These are phyloP conservation scores for Nudaria mundana DNA, from an alignment of 2,888 invertebrate species.

Conservation along the genomic window DNA sequence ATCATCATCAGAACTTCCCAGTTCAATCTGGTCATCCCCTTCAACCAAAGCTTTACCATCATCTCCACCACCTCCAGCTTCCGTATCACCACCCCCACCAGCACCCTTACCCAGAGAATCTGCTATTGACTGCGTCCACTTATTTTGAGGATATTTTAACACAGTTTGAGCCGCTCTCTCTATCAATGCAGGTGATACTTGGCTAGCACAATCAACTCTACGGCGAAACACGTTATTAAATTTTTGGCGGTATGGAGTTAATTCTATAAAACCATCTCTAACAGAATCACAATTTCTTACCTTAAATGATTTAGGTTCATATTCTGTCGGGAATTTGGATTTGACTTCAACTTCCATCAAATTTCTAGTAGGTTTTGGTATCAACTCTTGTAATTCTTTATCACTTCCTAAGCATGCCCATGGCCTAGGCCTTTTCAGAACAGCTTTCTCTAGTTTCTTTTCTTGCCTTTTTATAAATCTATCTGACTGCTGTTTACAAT, in stretches of 20 bases:
- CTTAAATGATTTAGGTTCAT: slow-evolving; percentile 69
- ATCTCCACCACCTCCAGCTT: slow-evolving; percentile 53
- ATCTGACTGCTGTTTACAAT: slow-evolving; percentile 73
- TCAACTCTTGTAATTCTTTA: slow-evolving; percentile 79
- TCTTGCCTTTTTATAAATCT: slow-evolving; percentile 80
- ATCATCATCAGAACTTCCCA: slow-evolving; percentile 44
- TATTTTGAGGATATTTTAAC: slow-evolving; percentile 84
- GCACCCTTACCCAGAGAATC: slow-evolving; percentile 54
- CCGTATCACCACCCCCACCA: slow-evolving; percentile 40
- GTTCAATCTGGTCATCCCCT: slow-evolving; percentile 25
- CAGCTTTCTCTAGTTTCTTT: slow-evolving; percentile 77
- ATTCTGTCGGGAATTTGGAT: slow-evolving; percentile 80
- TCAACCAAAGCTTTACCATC: slow-evolving; percentile 34
- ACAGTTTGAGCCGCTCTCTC: slow-evolving; percentile 84
- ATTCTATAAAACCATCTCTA: slow-evolving; percentile 86
- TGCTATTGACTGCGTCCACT: slow-evolving; percentile 84
- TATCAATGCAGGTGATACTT: slow-evolving; percentile 76
- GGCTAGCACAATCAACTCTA: slow-evolving; percentile 80
- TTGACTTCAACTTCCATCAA: slow-evolving; percentile 85
- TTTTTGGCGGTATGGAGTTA: slow-evolving; percentile 80
- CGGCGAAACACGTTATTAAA: slow-evolving; percentile 79
- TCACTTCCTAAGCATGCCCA: slow-evolving; percentile 86
- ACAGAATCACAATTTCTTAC: slow-evolving; percentile 79
- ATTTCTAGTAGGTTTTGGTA: slow-evolving; percentile 77
- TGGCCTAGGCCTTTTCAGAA: slow-evolving; percentile 76